Evolutionary conservation across 2,113 vertebrate species (phyloP).

Genomic region (Burhinus oedicnemus): DNA sequence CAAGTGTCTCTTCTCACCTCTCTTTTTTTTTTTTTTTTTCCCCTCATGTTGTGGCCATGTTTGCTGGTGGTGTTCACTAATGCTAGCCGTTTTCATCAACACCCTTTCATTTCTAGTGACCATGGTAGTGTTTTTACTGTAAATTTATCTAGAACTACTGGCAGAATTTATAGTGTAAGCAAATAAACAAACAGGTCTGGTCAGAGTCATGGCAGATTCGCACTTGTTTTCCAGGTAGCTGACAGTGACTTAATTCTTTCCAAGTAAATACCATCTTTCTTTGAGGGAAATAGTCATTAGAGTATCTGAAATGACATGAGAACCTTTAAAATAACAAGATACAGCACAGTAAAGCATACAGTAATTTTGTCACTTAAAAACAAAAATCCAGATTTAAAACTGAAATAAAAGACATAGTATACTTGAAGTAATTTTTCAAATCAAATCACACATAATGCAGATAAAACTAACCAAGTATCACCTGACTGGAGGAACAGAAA

Average conservation of each 20-base stretch:
- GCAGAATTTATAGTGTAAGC: background rate
- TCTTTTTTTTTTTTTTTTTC: background rate
- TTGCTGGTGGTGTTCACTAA: background rate
- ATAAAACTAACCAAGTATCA: background rate
- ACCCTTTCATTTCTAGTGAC: background rate
- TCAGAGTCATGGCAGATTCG: background rate
- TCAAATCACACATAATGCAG: background rate
- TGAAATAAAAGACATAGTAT: background rate
- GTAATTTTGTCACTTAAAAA: background rate
- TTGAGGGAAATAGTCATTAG: background rate
- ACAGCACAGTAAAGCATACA: background rate
- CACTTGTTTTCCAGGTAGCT: background rate
- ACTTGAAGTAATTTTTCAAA: background rate
- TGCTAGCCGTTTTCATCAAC: background rate
- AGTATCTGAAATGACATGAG: background rate
- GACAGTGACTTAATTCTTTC: background rate
- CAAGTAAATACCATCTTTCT: background rate
- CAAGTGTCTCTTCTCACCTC: background rate
- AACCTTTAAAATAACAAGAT: background rate
- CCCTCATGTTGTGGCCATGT: rapidly evolving
- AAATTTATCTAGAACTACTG: background rate
- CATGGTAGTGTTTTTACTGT: background rate
- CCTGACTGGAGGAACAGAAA: background rate
- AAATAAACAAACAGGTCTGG: background rate
- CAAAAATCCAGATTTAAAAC: background rate